Evolutionary conservation across 2,797 vertebrate species (phyloP).

Genomic region (Pachyuromys duprasi): DNA sequence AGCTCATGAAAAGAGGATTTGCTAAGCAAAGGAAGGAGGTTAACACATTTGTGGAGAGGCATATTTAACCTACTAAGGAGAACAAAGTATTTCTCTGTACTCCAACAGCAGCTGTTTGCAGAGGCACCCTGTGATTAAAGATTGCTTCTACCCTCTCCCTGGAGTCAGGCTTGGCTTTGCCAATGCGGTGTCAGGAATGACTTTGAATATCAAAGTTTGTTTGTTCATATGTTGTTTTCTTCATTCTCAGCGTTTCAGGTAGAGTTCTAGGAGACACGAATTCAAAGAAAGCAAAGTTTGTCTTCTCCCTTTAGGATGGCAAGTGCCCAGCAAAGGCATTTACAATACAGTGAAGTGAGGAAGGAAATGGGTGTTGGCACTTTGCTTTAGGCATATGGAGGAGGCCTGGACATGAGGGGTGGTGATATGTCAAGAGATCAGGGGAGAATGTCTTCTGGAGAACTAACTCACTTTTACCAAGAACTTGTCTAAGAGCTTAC

Average conservation of each 20-base stretch:
- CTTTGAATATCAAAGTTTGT: slow-evolving; percentile 78
- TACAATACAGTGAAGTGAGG: fast-evolving
- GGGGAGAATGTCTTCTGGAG: not conserved
- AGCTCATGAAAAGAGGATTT: slow-evolving; percentile 79
- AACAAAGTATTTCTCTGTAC: slow-evolving; percentile 76
- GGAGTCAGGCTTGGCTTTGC: slow-evolving; percentile 68
- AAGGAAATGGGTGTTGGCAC: fast-evolving
- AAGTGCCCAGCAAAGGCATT: not conserved
- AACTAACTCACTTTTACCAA: not conserved
- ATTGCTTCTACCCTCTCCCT: slow-evolving; percentile 63
- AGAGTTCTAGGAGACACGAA: slow-evolving; percentile 53
- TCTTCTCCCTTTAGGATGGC: not conserved
- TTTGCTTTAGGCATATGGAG: fast-evolving
- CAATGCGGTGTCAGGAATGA: slow-evolving; percentile 48
- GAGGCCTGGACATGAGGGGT: fast-evolving
- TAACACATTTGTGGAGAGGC: slow-evolving; percentile 78
- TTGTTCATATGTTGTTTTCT: slow-evolving; percentile 68
- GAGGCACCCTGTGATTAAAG: slow-evolving; percentile 73
- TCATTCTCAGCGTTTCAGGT: slow-evolving; percentile 59
- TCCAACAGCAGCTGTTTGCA: slow-evolving; percentile 71
- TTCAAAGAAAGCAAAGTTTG: slow-evolving; percentile 47
- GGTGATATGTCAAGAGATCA: not conserved
- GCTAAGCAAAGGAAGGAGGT: slow-evolving; percentile 73
- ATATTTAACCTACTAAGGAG: slow-evolving; percentile 80
- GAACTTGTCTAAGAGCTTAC: not conserved